Conservation (phyloP, 2,888 invertebrate genomes). For the Pandemis heparana region DNA sequence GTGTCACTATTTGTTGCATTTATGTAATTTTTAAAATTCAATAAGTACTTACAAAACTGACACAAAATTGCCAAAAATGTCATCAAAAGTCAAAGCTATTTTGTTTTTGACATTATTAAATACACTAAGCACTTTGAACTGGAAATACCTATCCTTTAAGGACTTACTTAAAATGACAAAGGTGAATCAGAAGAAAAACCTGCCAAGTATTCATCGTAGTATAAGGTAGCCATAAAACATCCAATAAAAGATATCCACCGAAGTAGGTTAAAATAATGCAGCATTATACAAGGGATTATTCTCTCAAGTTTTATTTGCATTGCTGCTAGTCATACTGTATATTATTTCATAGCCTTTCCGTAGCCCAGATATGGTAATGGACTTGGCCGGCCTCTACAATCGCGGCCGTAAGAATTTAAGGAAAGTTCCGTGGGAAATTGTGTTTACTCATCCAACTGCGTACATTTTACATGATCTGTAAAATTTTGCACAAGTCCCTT, state of each 20-base stretch:
- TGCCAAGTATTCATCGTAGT: background rate
- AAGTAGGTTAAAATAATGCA: conserved; percentile 43
- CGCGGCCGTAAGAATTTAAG: conserved; percentile 54
- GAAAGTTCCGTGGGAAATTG: conserved; percentile 56
- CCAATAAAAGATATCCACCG: conserved; percentile 16
- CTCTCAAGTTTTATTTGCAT: conserved; percentile 45
- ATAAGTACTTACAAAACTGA: too few relatives aligned
- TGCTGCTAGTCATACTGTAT: conserved; percentile 44
- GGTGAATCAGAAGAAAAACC: background rate
- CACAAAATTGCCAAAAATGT: too few relatives aligned
- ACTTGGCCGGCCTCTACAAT: conserved; percentile 53
- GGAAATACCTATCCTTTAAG: too few relatives aligned
- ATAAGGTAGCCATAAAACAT: conserved; percentile 18
- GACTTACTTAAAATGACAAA: too few relatives aligned
- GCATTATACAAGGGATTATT: conserved; percentile 41
- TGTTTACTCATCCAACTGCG: conserved; percentile 49
- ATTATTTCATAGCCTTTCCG: conserved; percentile 49
- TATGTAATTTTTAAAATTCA: too few relatives aligned
- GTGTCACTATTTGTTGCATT: too few relatives aligned
- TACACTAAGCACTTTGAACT: too few relatives aligned
- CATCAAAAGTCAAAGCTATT: too few relatives aligned
- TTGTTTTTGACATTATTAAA: too few relatives aligned
- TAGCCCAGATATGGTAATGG: conserved; percentile 59
- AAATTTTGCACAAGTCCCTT: conserved; percentile 5
- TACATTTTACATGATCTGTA: conserved; percentile 37